Evolutionary conservation across 2,797 vertebrate genomes (phyloP), one percentile per base, ranked within the genome.

Genomic region (Melanitta fusca): DNA sequence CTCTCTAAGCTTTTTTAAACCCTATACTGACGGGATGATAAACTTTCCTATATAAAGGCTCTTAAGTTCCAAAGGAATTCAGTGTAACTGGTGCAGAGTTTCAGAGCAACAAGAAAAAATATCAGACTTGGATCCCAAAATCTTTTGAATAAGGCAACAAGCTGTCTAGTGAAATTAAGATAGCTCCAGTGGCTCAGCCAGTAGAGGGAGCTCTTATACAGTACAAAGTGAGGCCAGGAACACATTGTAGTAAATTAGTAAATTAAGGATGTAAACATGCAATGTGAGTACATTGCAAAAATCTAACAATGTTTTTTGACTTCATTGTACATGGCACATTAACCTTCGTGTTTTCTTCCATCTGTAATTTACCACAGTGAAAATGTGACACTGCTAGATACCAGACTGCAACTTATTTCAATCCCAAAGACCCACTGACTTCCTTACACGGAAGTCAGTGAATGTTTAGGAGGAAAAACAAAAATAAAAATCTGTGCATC

Each of bases 151-250:
- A 13, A 9, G 24, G 10, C 41, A 57, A 28, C 45, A 64, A 83
- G 30, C 20, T 60, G 20, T 20, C 28, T 4, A 2, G 30, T 22
- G 34, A 89, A 69, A 75, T 65, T 34, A 62, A 78, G 58, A 80
- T 69, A n/a, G 32, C 65, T 89, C 79, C 34, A 93, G 56, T 80
- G 86, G 36, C 88, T 96, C 88, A 88, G 49, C 92, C 96, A 96
- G 93, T 84, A 97, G 96, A 90, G 95, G 93, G 96, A 96, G 91
- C 75, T 93, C 91, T 94, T 88, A 58, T 39, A 94, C 82, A 96
- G 60, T 47, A 78, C 34, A 96, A 95, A 88, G 54, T 28, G 45
- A 66, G 36, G 27, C 22, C 58, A 66, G 43, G 16, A 61, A 5
- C 15, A 45, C 10, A 13, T 4, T 7, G 10, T 28, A 62, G 19